A percentile compares a stretch with the other conserved stretches of the same genome.
These are phyloP conservation scores for Geotrupes spiniger DNA, from an alignment of 2,888 invertebrate genomes.

Conservation along the genomic window DNA sequence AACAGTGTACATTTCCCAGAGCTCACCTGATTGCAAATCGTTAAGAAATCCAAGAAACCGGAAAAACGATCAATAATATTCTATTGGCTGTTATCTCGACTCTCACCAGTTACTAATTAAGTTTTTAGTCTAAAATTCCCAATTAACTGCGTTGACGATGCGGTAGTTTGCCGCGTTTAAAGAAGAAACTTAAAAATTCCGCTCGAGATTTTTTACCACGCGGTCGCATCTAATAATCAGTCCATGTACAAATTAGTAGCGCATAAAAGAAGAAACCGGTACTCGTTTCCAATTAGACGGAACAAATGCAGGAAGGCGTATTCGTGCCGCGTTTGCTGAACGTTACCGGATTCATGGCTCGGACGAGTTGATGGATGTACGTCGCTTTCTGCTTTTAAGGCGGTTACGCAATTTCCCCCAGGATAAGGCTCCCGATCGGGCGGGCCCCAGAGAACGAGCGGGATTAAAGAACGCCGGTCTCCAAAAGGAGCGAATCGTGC, in stretches of 20 bases:
- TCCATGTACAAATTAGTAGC: slow-evolving; percentile 3
- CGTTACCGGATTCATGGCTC: slow-evolving; percentile 36
- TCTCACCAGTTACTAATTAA: no score
- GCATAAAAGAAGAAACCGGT: slow-evolving; percentile 14
- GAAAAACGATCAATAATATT: no score
- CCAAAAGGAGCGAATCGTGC: not conserved
- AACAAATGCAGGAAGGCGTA: slow-evolving; percentile 26
- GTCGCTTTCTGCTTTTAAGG: slow-evolving; percentile 40
- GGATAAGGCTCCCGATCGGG: slow-evolving; percentile 23
- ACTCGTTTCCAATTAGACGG: slow-evolving; percentile 28
- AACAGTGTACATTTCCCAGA: no score
- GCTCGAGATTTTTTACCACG: not conserved
- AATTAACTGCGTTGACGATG: slow-evolving; percentile 4
- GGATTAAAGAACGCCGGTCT: not conserved
- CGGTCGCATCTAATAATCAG: slow-evolving; percentile 1
- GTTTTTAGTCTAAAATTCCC: slow-evolving; percentile 4
- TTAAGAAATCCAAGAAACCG: no score
- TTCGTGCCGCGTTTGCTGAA: slow-evolving; percentile 33
- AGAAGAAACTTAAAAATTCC: slow-evolving; percentile 2
- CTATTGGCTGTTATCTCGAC: no score
- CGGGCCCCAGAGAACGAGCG: slow-evolving; percentile 23
- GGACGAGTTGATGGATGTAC: slow-evolving; percentile 33
- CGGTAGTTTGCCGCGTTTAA: slow-evolving; percentile 6
- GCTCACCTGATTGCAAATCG: no score
- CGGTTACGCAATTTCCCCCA: slow-evolving; percentile 29